Evolutionary conservation across 2,888 invertebrate species (phyloP), one percentile per base, ranked within the genome.

Genomic region (Chaitophorus viminalis): DNA sequence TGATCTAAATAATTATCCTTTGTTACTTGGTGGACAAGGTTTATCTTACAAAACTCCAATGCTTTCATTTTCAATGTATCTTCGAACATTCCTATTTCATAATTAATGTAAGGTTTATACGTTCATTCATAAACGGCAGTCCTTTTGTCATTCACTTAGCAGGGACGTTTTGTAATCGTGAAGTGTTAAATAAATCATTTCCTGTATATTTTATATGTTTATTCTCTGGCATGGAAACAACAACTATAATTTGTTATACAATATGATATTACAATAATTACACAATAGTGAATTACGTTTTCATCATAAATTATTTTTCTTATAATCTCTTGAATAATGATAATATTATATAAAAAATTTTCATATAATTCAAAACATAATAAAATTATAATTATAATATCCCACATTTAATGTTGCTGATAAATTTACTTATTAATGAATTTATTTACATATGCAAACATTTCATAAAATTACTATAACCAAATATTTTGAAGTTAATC

Each of bases 11-110:
- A 52, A 77, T 77, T 77, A 31, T 77, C 77, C 54, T 77, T 77
- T 54, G 52, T 77, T 54, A 52, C 52, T 54, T 9, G 52, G 31
- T 11, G 29, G 52, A 21, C 31, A 31, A 52, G 77, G 52, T 54
- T 77, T 77, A 77, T 29, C 77, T 52, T 11, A 46, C 52, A 31
- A 31, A 77, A 77, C 77, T 21, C 31, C 21, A 52, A 39, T 29
- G 52, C 31, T 77, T 52, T 77, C 52, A 31, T 77, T 77, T 77
- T 77, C 52, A 77, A 77, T 77, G 77, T 77, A 77, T 77, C 77
- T 77, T 77, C 52, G 31, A 46, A 52, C 52, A 77, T 77, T 77
- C 46, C 77, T 54, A 52, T 77, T 52, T 54, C 52, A 31, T 77
- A 77, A 77, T 77, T 77, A 77, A 77, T 77, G 52, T 77, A 77